Conservation (phyloP, 2,113 vertebrate genomes). For the Lethenteron camtschaticum region DNA sequence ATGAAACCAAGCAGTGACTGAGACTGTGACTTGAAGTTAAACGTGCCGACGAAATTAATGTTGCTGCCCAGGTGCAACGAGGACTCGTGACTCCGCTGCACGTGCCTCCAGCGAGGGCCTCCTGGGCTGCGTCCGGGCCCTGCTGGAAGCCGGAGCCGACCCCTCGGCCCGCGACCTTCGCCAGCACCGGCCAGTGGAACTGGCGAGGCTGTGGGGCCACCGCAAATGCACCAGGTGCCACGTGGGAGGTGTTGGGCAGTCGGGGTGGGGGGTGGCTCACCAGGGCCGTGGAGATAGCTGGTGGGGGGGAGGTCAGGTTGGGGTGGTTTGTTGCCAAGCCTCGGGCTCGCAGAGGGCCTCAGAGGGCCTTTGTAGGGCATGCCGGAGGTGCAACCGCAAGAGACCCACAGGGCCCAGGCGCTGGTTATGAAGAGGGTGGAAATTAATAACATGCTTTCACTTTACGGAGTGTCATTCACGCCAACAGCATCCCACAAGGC, state of each 20-base stretch:
- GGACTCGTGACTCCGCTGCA: slow-evolving; percentile 21
- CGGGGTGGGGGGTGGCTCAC: background rate
- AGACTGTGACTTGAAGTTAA: too few species aligned
- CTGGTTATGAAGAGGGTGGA: too few species aligned
- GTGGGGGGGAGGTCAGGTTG: background rate
- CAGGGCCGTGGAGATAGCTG: too few species aligned
- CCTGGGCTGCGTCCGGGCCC: slow-evolving; percentile 15
- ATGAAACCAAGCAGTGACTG: too few species aligned
- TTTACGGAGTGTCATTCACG: too few species aligned
- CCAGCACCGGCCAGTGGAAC: slow-evolving; percentile 21
- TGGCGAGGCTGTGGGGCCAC: slow-evolving; percentile 18
- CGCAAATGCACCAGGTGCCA: slow-evolving; percentile 17
- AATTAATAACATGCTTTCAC: too few species aligned
- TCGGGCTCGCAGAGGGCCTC: background rate
- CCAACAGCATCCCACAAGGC: too few species aligned
- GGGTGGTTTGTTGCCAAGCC: background rate
- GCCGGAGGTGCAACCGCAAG: background rate
- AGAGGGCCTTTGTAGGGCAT: background rate
- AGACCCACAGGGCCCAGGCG: too few species aligned
- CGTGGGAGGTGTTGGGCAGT: background rate
- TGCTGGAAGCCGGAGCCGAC: slow-evolving; percentile 19
- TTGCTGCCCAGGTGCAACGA: slow-evolving; percentile 10
- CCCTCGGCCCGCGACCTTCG: slow-evolving; percentile 13
- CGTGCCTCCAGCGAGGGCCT: slow-evolving; percentile 22
- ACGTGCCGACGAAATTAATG: background rate